phyloP scores from a whole-genome alignment of 2,888 invertebrate species.

The Exocentrus adspersus region DNA sequence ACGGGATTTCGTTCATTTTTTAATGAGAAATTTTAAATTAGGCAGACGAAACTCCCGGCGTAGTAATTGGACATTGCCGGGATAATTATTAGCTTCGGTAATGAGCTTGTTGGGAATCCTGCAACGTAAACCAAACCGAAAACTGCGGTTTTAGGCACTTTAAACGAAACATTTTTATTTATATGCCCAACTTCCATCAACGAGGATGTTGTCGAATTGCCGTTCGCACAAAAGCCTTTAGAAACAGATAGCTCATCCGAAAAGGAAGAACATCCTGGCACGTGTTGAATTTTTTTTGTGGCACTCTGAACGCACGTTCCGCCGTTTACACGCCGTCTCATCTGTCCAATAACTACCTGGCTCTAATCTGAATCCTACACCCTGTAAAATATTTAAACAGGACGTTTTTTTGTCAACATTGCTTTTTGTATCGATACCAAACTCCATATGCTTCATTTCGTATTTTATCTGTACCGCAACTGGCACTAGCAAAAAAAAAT shows the following conservation, averaged over 20 bases:
- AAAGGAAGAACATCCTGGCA: constrained; percentile 16
- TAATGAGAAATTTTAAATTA: constrained; percentile 36
- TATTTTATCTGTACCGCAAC: too few species aligned
- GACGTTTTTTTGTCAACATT: background rate
- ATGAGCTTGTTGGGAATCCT: background rate
- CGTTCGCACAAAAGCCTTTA: background rate
- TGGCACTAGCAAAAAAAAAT: too few species aligned
- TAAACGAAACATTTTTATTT: too few species aligned
- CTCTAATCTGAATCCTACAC: constrained; percentile 2
- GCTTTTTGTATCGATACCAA: too few species aligned
- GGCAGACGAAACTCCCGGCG: constrained; percentile 31
- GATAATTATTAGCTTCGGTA: constrained; percentile 26
- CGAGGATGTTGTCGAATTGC: background rate
- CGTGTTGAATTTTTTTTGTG: constrained; percentile 21
- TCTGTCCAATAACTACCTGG: constrained; percentile 17
- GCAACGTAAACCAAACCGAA: too few species aligned
- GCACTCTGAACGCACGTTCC: constrained; percentile 1
- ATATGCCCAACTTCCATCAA: too few species aligned
- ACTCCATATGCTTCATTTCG: too few species aligned
- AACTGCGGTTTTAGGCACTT: too few species aligned
- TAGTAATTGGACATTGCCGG: constrained; percentile 34
- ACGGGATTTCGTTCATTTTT: constrained; percentile 35
- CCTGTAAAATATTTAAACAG: constrained; percentile 8
- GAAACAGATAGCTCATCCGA: background rate
- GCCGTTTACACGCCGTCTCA: background rate